phyloP scores from a whole-genome alignment of 2,888 invertebrate species.

The Troglohyphantes excavatus region DNA sequence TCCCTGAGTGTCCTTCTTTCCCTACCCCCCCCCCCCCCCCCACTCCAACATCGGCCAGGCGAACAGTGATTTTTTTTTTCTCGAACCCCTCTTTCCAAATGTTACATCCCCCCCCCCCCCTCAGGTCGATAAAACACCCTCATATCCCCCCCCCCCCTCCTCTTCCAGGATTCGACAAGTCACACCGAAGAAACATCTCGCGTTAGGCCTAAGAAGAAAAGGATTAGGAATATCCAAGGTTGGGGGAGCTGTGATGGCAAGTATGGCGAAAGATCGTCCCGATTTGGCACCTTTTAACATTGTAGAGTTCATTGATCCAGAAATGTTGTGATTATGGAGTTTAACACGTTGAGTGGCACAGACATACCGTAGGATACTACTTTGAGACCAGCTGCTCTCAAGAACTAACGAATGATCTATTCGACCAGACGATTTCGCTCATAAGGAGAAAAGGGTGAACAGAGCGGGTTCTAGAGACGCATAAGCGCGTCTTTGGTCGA shows the following conservation, averaged over 20 bases:
- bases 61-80: slow-evolving; percentile 62
- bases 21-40: neutral
- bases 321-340: too few relatives aligned
- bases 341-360: too few relatives aligned
- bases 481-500: too few relatives aligned
- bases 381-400: too few relatives aligned
- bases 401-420: too few relatives aligned
- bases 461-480: too few relatives aligned
- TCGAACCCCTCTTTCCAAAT: slow-evolving; percentile 37
- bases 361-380: too few relatives aligned
- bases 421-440: too few relatives aligned
- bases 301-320: too few relatives aligned
- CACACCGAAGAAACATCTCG: slow-evolving; percentile 63
- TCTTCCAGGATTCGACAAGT: slow-evolving; percentile 55
- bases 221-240: slow-evolving; percentile 67
- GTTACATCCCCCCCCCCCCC: slow-evolving; percentile 38
- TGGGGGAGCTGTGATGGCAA: neutral
- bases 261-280: neutral
- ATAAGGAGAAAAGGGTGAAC: too few relatives aligned
- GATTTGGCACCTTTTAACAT: too few relatives aligned
- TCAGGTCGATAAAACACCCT: slow-evolving; percentile 59
- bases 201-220: slow-evolving; percentile 72
- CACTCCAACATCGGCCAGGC: slow-evolving; percentile 10
- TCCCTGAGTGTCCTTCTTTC: too few relatives aligned
- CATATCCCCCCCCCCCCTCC: neutral